Evolutionary conservation across 2,888 invertebrate genomes (phyloP).

Genomic region (Autographa gamma): DNA sequence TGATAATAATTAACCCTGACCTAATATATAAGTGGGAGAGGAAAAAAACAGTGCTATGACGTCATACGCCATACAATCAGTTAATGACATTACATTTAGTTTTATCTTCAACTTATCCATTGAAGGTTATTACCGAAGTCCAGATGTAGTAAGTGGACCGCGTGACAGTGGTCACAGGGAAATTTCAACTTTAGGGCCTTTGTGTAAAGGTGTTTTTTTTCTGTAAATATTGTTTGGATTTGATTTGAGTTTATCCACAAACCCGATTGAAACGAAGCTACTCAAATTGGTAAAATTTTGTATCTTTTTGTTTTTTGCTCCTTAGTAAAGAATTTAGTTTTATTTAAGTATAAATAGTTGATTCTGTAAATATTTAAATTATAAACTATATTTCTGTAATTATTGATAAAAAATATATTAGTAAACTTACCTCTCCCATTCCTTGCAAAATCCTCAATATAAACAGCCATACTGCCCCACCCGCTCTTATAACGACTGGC

Average conservation of each 20-base stretch:
- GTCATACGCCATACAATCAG: background rate
- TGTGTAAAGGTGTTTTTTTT: too few species aligned
- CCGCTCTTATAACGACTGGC: constrained; percentile 90
- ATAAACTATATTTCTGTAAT: background rate
- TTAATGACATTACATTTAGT: background rate
- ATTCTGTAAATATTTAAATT: background rate
- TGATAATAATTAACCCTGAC: constrained; percentile 8
- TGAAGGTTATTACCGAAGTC: background rate
- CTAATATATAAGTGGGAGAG: constrained; percentile 9
- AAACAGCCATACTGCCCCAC: constrained; percentile 87
- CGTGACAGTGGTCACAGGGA: too few species aligned
- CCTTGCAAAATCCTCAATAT: constrained; percentile 92
- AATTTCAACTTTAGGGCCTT: too few species aligned
- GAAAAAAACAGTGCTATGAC: constrained; percentile 5
- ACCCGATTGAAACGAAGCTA: too few species aligned
- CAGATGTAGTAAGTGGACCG: too few species aligned
- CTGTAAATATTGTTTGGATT: too few species aligned
- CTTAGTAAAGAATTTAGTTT: too few species aligned
- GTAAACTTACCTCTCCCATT: constrained; percentile 90
- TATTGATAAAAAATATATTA: background rate
- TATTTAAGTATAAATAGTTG: too few species aligned
- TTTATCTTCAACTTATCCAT: background rate
- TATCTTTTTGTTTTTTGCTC: too few species aligned
- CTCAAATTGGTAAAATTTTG: too few species aligned
- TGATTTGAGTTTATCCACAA: too few species aligned